Evolutionary conservation across 2,888 invertebrate species (phyloP).

Genomic region (Hypomecis atomaria): DNA sequence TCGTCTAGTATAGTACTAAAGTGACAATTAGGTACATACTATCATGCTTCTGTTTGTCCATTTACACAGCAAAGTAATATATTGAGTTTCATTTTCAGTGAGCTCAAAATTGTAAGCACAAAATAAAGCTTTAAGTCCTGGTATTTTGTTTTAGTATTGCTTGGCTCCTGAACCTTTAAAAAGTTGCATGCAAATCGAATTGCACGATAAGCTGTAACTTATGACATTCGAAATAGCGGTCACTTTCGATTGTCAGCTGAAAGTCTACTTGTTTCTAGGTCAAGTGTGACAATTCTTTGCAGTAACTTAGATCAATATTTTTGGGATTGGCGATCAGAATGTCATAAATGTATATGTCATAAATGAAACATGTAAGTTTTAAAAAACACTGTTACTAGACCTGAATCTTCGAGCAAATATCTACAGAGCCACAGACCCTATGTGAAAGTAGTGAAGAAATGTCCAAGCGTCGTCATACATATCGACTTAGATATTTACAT

Average conservation of each 20-base stretch:
- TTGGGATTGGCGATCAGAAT: neutral
- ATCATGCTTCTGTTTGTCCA: conserved; percentile 2
- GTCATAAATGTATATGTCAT: neutral
- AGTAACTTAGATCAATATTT: conserved; percentile 1
- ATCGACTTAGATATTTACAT: too few species aligned
- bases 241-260: conserved; percentile 42
- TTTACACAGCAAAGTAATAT: conserved; percentile 4
- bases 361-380: neutral
- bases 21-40: neutral
- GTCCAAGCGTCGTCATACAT: too few species aligned
- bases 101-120: neutral
- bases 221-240: conserved; percentile 35
- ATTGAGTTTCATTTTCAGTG: conserved; percentile 8
- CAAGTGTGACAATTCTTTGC: conserved; percentile 57
- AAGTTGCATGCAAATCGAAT: conserved; percentile 35
- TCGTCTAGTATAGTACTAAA: too few species aligned
- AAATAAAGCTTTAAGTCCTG: neutral
- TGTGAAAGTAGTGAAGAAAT: too few species aligned
- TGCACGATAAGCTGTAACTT: conserved; percentile 36
- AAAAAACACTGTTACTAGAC: neutral
- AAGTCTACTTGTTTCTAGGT: conserved; percentile 51
- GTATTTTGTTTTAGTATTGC: neutral
- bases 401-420: neutral
- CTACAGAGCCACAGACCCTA: too few species aligned
- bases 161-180: conserved; percentile 26